A percentile compares a stretch with the other conserved stretches of the same genome.
Conservation (phyloP, 2,113 vertebrate species). For the Todiramphus saurophagus region DNA sequence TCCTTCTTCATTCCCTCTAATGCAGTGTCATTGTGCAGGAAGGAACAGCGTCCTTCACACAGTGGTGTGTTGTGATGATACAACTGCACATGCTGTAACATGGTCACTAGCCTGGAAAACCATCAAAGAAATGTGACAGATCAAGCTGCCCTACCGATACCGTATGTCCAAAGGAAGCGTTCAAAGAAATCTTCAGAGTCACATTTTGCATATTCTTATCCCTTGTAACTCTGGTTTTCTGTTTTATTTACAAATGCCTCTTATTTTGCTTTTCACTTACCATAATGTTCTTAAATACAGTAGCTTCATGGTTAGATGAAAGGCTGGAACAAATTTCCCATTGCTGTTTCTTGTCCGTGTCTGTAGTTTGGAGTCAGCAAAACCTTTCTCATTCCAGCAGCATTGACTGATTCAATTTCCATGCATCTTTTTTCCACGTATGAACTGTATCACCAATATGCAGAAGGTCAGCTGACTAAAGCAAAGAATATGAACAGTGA, state of each 20-base stretch:
- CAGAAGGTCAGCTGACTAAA: constrained; percentile 26
- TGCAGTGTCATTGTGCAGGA: not conserved
- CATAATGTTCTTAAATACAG: constrained; percentile 10
- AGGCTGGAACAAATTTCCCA: constrained; percentile 37
- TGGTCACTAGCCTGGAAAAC: not conserved
- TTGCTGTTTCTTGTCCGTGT: not conserved
- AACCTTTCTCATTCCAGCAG: not conserved
- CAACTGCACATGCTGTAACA: not conserved
- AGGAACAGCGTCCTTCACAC: not conserved
- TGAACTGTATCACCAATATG: constrained; percentile 26
- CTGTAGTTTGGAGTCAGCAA: constrained; percentile 30
- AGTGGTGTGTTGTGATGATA: not conserved
- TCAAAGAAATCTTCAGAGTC: not conserved
- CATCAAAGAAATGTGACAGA: constrained; percentile 10
- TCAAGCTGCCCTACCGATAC: not conserved
- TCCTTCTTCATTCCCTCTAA: not conserved
- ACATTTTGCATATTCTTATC: constrained; percentile 36
- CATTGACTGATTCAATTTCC: constrained; percentile 12
- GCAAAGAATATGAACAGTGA: not conserved
- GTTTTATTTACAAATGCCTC: constrained; percentile 25
- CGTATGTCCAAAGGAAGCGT: not conserved
- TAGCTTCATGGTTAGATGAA: constrained; percentile 13
- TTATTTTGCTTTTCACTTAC: constrained; percentile 33
- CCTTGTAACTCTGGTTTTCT: not conserved
- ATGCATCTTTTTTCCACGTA: not conserved